Percentiles rank a stretch among this genome's conserved stretches.
Evolutionary conservation across 1,140 invertebrate species (phyloP).

Genomic region (Sminthurinus signatus): DNA sequence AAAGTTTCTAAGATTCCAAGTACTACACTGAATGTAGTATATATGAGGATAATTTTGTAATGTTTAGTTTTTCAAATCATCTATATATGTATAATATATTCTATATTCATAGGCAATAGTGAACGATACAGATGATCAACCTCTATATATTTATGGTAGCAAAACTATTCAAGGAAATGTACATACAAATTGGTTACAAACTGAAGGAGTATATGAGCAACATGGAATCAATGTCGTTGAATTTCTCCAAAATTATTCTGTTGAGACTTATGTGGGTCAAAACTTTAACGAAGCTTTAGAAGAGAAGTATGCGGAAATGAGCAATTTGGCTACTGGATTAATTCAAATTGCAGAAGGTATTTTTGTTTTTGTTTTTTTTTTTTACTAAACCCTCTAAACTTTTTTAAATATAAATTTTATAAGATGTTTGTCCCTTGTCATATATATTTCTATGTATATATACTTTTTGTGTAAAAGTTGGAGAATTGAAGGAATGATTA

Average conservation of each 20-base stretch:
- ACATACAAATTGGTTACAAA: neutral
- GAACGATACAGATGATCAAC: neutral
- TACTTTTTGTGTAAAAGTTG: neutral
- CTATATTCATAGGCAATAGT: neutral
- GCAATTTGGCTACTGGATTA: neutral
- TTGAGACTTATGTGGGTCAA: neutral
- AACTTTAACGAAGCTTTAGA: neutral
- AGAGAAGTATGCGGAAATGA: slow-evolving; percentile 8
- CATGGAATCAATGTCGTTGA: slow-evolving; percentile 7
- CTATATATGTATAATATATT: neutral
- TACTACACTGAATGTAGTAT: too few relatives aligned
- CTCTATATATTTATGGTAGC: neutral
- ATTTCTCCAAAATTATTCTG: neutral
- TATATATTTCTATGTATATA: neutral
- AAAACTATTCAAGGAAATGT: neutral
- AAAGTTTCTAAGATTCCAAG: too few relatives aligned
- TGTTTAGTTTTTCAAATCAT: neutral
- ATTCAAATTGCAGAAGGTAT: neutral
- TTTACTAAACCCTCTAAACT: too few relatives aligned
- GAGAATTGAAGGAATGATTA: neutral
- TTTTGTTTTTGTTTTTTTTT: too few relatives aligned
- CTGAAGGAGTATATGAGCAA: neutral
- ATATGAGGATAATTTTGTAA: neutral
- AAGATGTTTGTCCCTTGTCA: neutral
- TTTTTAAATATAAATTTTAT: neutral